Evolutionary conservation across 2,797 vertebrate species (phyloP), one percentile per base, ranked within the genome.

Genomic region (Craterocephalus amniculus): DNA sequence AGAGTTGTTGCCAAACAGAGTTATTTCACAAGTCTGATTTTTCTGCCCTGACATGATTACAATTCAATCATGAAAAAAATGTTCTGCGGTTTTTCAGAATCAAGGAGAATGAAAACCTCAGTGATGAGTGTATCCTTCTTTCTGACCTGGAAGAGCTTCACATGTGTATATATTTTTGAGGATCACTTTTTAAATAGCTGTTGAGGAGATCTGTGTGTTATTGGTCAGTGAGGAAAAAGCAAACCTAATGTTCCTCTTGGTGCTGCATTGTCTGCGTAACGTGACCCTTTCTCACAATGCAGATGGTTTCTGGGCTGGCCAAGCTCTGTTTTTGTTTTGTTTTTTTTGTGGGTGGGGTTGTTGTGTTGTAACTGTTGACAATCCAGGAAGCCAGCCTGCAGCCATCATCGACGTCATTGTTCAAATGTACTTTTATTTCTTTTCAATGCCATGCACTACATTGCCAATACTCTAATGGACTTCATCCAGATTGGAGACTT

Each of bases 391-490:
- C 72, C 61, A 1, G 54, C 49, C 26, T 43, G n/a, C 61, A 1
- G 56, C 49, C 26, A 9, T 54, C 64, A 67, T 77, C 65, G 36
- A 9, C 24, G 31, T 49, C 27, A 45, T 51, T 16, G n/a, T 32
- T 38, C 24, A 52, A 10, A 58, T 14, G 5, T 70, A 63, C 1
- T 9, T 51, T 79, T 27, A 56, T 64, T 73, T 61, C 64, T 82
- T 83, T 84, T 83, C 32, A 83, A 82, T 66, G 79, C 81, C 74
- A 76, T 83, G 84, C 88, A 89, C 87, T 91, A 90, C 90, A 87
- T 91, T 88, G 76, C 80, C 83, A 83, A 80, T 78, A 79, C 82
- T 67, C 74, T 77, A 81, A 65, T 48, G 54, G 61, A 59, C 63
- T 70, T 67, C 26, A 52, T 63, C 40, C 38, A 61, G 13, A 51